Evolutionary conservation across 2,113 vertebrate species (phyloP).

Genomic region (Scophthalmus maximus): DNA sequence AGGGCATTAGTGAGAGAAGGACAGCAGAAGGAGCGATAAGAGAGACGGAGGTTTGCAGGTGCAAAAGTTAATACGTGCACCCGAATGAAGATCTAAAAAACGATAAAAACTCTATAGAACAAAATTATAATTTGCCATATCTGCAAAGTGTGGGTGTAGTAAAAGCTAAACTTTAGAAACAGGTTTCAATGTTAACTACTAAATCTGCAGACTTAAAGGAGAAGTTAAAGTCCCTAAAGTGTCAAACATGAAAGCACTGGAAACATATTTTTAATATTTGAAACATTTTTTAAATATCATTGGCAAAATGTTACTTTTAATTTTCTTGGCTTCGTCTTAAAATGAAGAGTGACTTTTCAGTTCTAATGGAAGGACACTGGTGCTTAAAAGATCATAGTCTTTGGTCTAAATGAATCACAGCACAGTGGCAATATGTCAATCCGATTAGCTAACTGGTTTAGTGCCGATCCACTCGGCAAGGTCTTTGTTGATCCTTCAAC

Average conservation of each 20-base stretch:
- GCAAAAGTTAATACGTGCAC: neutral
- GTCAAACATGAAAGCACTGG: too few relatives aligned
- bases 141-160: too few relatives aligned
- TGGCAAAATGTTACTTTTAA: neutral
- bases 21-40: neutral
- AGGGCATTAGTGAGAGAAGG: neutral
- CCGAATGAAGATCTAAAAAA: neutral
- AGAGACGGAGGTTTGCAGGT: neutral
- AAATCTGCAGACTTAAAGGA: too few relatives aligned
- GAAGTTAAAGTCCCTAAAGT: too few relatives aligned
- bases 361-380: slow-evolving; percentile 60
- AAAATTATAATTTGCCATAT: neutral
- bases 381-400: slow-evolving; percentile 77
- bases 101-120: neutral
- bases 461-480: slow-evolving; percentile 70
- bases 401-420: slow-evolving; percentile 74
- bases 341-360: slow-evolving; percentile 54
- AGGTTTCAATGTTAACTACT: neutral
- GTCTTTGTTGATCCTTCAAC: slow-evolving; percentile 60
- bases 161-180: neutral
- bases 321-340: neutral
- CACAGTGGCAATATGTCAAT: slow-evolving; percentile 72
- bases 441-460: slow-evolving; percentile 83
- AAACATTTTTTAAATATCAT: neutral
- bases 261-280: neutral